phyloP scores from a whole-genome alignment of 2,797 vertebrate genomes.

The Pogoniulus pusillus region DNA sequence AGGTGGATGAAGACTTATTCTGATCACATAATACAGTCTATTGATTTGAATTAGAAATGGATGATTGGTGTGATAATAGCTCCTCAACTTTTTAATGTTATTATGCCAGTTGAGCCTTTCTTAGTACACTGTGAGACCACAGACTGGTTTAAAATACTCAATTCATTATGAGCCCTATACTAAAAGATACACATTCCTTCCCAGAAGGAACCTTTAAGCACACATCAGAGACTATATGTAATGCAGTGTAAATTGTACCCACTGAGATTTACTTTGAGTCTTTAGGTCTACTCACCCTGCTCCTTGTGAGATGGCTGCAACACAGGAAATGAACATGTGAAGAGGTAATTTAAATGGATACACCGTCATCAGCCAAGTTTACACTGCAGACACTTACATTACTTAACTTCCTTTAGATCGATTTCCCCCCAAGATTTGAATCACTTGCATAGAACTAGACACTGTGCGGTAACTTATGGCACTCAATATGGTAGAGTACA shows the following conservation, averaged over 20 bases:
- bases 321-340: neutral
- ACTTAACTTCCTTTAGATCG: neutral
- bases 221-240: neutral
- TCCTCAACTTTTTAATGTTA: neutral
- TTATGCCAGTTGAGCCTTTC: neutral
- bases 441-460: neutral
- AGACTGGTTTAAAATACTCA: neutral
- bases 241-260: neutral
- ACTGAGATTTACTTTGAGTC: neutral
- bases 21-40: neutral
- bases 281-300: neutral
- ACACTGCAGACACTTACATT: neutral
- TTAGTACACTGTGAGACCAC: neutral
- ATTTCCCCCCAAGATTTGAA: neutral
- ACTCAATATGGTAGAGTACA: neutral
- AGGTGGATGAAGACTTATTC: neutral
- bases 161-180: neutral
- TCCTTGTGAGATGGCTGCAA: neutral
- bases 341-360: slow-evolving; percentile 12
- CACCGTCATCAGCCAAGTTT: neutral
- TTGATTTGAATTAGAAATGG: neutral
- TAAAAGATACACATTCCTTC: neutral
- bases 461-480: neutral
- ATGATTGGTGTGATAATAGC: neutral
- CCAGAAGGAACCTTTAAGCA: neutral